Base-by-base conservation (phyloP, 2,888 invertebrate species). In the Pachydiplax longipennis region DNA sequence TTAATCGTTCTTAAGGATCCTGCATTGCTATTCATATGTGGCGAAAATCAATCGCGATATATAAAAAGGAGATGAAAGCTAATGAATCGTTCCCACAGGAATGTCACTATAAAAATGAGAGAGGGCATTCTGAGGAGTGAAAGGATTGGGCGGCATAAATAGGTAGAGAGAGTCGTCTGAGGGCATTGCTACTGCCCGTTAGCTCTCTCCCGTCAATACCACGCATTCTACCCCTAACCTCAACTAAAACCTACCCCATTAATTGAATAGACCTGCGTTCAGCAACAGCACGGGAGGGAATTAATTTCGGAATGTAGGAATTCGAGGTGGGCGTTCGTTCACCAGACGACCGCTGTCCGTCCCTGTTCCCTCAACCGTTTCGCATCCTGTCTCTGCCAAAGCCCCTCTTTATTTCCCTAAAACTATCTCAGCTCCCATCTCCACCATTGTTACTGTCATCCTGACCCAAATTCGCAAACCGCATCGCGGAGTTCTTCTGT, bases 381-480 rank as follows among this genome's bases (percentile, higher is more conserved):
- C 37, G 31, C 83, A 18, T 58, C 31, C 15, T 13, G 15, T 40
- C n/a, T 13, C 5, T 25, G 13, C n/a, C 83, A 12, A 48, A 13
- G 53, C 53, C 58, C 83, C 53, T 18, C 81, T 37, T 10, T 15
- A 13, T 53, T 31, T 83, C 48, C 82, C 53, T 83, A 25, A 44
- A 53, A 10, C 53, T 35, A 35, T 22, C 58, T 37, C n/a, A 61
- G 53, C 35, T 25, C 82, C 82, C 31, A 3, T 35, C 35, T 35
- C 31, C 58, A 12, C 87, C 87, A 87, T 87, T 61, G 87, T 87
- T 87, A 37, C 61, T 37, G 61, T 61, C 87, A 65, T 65, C 40
- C 87, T 61, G 87, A 87, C 87, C 87, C 87, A 87, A 61, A 87
- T 87, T 87, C 61, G 13, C 87, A 87, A 87, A 61, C 87, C 87